Percentiles rank a stretch among this genome's conserved stretches.
Evolutionary conservation across 2,113 vertebrate species (phyloP).

Genomic region (Pithys albifrons): DNA sequence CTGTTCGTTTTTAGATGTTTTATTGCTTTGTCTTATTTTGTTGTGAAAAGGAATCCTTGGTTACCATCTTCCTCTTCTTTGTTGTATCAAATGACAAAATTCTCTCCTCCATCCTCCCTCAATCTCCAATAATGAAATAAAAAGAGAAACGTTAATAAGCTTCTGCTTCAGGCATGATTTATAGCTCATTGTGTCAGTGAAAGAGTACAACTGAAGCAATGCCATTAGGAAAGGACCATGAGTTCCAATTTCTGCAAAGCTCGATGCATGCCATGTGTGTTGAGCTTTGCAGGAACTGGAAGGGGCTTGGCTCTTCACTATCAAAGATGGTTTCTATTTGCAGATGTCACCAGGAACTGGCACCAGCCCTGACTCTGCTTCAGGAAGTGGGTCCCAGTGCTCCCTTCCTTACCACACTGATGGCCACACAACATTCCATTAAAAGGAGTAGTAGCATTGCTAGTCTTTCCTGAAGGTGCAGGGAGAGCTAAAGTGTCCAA

Average conservation of each 20-base stretch:
- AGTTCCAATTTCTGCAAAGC: background rate
- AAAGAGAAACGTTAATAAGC: background rate
- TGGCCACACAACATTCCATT: background rate
- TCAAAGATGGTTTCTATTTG: background rate
- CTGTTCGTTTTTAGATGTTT: background rate
- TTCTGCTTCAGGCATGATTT: background rate
- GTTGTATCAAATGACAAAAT: background rate
- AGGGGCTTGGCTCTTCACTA: background rate
- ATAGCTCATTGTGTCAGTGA: background rate
- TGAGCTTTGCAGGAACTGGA: background rate
- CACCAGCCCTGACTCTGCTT: background rate
- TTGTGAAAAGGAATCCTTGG: background rate
- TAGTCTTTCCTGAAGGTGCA: background rate
- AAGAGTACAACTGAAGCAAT: background rate
- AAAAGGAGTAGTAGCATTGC: background rate
- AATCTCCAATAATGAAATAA: background rate
- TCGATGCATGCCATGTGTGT: rapidly evolving
- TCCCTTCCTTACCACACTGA: background rate
- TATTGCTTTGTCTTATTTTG: background rate
- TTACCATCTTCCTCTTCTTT: background rate
- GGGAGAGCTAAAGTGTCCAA: background rate
- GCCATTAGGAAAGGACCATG: background rate
- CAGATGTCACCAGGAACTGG: background rate
- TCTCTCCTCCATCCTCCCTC: background rate
- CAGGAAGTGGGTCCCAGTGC: background rate